Percentiles rank a stretch among this genome's conserved stretches.
Conservation (phyloP, 2,113 vertebrate species). For the Colistium nudipinnis region DNA sequence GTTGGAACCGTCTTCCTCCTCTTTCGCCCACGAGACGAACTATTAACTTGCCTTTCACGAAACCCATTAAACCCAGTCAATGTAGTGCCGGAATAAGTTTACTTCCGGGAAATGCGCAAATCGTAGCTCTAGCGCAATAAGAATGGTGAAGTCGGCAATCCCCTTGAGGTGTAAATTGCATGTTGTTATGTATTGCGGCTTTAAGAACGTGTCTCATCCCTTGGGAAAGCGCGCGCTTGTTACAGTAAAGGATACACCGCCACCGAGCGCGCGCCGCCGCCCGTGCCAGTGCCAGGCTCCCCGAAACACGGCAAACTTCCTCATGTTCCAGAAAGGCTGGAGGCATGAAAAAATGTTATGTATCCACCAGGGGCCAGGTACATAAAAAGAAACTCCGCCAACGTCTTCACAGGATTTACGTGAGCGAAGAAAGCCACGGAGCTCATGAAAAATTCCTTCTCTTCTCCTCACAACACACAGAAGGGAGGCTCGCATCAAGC, state of each 20-base stretch:
- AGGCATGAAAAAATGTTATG: constrained; percentile 54
- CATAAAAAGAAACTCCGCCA: constrained; percentile 59
- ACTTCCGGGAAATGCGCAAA: too few species aligned
- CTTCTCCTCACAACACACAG: constrained; percentile 57
- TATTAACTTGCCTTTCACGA: too few species aligned
- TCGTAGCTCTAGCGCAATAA: constrained; percentile 75
- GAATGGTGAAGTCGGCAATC: constrained; percentile 54
- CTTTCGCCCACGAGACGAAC: background rate
- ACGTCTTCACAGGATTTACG: constrained; percentile 62
- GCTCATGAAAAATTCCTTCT: constrained; percentile 68
- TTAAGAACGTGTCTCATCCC: background rate
- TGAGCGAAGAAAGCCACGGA: constrained; percentile 52
- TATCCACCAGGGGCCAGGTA: constrained; percentile 52
- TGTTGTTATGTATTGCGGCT: background rate
- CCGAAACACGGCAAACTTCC: constrained; percentile 31
- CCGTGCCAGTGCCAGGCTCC: constrained; percentile 18
- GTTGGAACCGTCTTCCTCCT: background rate
- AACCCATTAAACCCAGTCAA: too few species aligned
- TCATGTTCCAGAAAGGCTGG: constrained; percentile 23
- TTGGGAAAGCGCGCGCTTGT: constrained; percentile 4
- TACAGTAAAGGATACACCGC: constrained; percentile 5
- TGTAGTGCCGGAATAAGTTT: too few species aligned
- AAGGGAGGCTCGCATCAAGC: constrained; percentile 52
- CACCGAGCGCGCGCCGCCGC: background rate
- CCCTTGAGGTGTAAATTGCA: constrained; percentile 42